Base-by-base conservation (phyloP, 1,140 invertebrate species). In the Heliconius himera region DNA sequence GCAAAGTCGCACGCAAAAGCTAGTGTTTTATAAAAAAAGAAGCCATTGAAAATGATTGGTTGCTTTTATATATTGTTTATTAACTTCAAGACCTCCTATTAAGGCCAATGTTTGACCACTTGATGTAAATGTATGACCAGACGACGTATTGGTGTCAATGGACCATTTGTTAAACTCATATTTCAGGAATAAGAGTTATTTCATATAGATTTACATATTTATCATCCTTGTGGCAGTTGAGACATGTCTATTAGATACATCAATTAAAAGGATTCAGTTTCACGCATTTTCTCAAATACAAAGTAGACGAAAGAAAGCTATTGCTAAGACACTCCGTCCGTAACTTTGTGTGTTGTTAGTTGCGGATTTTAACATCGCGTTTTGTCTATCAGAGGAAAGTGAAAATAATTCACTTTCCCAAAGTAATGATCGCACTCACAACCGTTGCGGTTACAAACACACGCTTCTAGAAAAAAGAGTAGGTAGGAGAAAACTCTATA, bases 81-180 rank as follows among this genome's bases (percentile, higher is more conserved):
- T 74, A 74, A 74, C 26, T 66, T 78, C 33, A 78, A 70, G 51
- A 66, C 41, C 16, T 74, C 66, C 70, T 79, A 79, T 79, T 79
- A 75, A 79, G 78, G 78, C 78, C 73, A 79, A 79, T 79, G 73
- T 79, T 74, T 70, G 20, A 56, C 36, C 77, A 74, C 77, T 79
- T 74, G 54, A 73, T 66, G 26, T 66, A 73, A 79, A 73, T n/a
- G 54, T 73, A 73, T 26, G 70, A 49, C 20, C 70, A 51, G 33
- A 54, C 46, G 51, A n/a, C 60, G 54, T 33, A 70, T 75, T 41
- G 60, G 38, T 74, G 72, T 78, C 72, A 73, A 51, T 51, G 73
- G 56, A 60, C 6, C 72, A 41, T 78, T 78, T 78, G 33, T 78
- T 66, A 60, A 66, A 16, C 60, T 51, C 77, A 74, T 60, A 36